Evolutionary conservation across 2,888 invertebrate genomes (phyloP).

Genomic region (Odontocolon sp.): DNA sequence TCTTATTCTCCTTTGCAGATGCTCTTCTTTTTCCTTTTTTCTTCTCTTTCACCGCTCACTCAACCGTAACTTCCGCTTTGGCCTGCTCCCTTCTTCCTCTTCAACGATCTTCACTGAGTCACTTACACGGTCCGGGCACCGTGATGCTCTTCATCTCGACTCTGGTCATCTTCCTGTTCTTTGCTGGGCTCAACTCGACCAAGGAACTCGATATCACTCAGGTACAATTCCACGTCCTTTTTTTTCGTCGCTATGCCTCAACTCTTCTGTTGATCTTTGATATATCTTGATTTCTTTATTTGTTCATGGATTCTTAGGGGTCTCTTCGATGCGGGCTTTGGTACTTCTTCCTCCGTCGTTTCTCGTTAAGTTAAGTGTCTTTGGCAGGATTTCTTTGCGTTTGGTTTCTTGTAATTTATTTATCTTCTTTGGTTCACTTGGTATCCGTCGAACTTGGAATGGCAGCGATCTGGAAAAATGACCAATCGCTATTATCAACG

Average conservation of each 20-base stretch:
- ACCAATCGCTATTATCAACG: conserved; percentile 14
- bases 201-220: conserved; percentile 53
- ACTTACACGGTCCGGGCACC: conserved; percentile 55
- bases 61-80: conserved; percentile 29
- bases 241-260: conserved; percentile 16
- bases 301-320: conserved; percentile 14
- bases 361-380: conserved; percentile 25
- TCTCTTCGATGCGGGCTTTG: conserved; percentile 49
- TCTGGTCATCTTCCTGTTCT: conserved; percentile 34
- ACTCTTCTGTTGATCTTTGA: conserved; percentile 40
- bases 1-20: not conserved
- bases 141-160: conserved; percentile 48
- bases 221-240: not conserved
- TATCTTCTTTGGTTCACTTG: conserved; percentile 13
- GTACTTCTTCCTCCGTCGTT: not conserved
- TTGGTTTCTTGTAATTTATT: conserved; percentile 18
- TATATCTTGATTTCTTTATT: conserved; percentile 38
- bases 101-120: conserved; percentile 35
- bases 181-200: conserved; percentile 17
- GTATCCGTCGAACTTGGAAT: not conserved
- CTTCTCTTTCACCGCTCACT: conserved; percentile 12
- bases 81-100: conserved; percentile 25
- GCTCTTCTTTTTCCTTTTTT: conserved; percentile 24
- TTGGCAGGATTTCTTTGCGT: conserved; percentile 41
- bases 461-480: conserved; percentile 43